phyloP scores from a whole-genome alignment of 2,113 vertebrate genomes.

The Nibea albiflora region DNA sequence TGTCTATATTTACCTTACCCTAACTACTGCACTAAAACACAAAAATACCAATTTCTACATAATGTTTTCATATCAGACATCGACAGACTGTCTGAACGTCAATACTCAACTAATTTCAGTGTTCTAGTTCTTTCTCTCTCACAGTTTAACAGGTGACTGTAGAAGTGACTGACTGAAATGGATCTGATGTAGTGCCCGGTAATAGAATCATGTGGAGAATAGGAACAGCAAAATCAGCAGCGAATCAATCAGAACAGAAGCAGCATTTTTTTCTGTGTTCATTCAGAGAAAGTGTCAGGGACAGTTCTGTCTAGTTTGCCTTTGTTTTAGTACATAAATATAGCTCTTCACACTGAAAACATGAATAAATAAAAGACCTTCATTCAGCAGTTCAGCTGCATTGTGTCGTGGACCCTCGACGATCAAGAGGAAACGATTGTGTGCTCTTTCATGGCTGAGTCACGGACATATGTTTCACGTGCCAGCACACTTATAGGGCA shows the following conservation, averaged over 20 bases:
- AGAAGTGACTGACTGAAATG: not conserved
- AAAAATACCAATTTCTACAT: too few species aligned
- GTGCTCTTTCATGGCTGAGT: not conserved
- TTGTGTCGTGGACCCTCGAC: not conserved
- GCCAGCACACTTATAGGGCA: not conserved
- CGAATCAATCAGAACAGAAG: not conserved
- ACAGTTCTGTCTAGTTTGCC: not conserved
- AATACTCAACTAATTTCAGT: not conserved
- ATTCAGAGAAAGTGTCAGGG: not conserved
- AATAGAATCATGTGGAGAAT: not conserved
- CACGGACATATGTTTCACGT: not conserved
- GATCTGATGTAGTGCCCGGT: not conserved
- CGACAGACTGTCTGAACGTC: not conserved
- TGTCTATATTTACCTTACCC: too few species aligned
- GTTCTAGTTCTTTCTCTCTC: not conserved
- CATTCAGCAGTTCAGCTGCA: not conserved
- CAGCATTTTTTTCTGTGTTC: conserved; percentile 4
- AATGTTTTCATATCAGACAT: not conserved
- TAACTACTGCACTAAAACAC: too few species aligned
- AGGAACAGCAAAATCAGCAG: not conserved
- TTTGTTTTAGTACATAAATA: not conserved
- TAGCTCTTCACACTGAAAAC: too few species aligned
- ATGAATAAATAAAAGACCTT: not conserved
- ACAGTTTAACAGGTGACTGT: too few species aligned
- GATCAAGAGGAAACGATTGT: not conserved